Evolutionary conservation across 2,888 invertebrate species (phyloP), one percentile per base, ranked within the genome.

Genomic region (Cynaeus angustus): DNA sequence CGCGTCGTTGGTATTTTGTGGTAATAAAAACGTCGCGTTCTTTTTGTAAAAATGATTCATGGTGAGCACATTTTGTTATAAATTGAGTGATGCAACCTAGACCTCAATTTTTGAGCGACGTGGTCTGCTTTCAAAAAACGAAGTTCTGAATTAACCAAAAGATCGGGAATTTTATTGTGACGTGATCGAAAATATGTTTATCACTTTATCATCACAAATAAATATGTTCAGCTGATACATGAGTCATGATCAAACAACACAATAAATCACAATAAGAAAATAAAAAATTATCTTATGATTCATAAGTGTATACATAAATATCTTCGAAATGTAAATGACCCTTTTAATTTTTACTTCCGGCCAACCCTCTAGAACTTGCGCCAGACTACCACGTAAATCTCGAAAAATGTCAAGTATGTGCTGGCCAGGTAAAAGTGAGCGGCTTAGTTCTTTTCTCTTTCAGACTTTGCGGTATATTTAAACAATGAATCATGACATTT

Each of bases 391-490:
- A 12, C 10, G 53, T 16, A 37, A 53, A 50, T 21, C 3, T 1
- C 33, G 13, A 59, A 46, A 59, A 59, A 59, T 59, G 8, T 30
- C 9, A 45, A 14, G 59, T 43, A 59, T 59, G n/a, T 12, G 28
- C 10, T 12, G n/a, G n/a, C 30, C 59, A 59, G 59, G 59, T 59
- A 59, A 13, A 45, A 8, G 26, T 12, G n/a, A 45, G 46, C n/a
- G 45, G 46, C 16, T 10, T 12, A 37, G 9, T 10, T 56, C 37
- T 56, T 56, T 59, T 59, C 59, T 59, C 59, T 59, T 59, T 59
- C 43, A 59, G 30, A 26, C 14, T 28, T 21, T n/a, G 21, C 28
- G 41, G 26, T 59, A 46, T 45, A 13, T 46, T 59, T 28, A 58
- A 43, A 10, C 46, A 59, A 58, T 59, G 59, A 59, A 45, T 46